Base-by-base conservation (phyloP, 2,888 invertebrate species). In the Standfussiana lucernea region DNA sequence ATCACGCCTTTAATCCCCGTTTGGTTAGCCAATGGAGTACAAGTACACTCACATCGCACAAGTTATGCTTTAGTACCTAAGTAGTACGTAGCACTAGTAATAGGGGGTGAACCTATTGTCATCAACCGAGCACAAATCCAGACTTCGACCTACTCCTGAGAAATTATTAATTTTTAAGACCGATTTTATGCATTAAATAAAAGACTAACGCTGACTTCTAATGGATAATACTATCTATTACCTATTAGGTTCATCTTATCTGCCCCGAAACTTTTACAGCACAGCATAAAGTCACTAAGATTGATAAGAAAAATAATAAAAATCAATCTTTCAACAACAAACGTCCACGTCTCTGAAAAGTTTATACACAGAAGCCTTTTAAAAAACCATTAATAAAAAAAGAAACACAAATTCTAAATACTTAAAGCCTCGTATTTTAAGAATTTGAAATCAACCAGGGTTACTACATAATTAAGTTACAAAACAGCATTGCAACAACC, bases 371-470 rank as follows among this genome's bases (percentile, higher is more conserved):
- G 21, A 35, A 50, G 18, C 21, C 15, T n/a, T 53, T 2, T 11
- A 47, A 32, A 72, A n/a, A 61, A 13, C 1, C 10, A 1, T 13
- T 45, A 77, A 65, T 45, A 32, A 70, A 70, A 70, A 68, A 5
- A 18, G 5, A 40, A 47, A 40, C 8, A 45, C 32, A 32, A 15
- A 18, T 21, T 53, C 4, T 24, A 67, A 35, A 1, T 0, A 10
- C 32, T 11, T 32, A n/a, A 21, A 1, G 7, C 11, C 37, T n/a
- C 37, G 11, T 18, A 45, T 62, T 61, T 69, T 67, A 62, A 11
- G n/a, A 59, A 84, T 70, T 78, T 61, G 18, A 66, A 84, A 82
- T 76, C 77, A 82, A 69, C 69, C 24, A 73, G 64, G 35, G 61
- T 15, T 50, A 59, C 50, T 35, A 56, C 42, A 69, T 62, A 72